These are phyloP conservation scores for Drosophila limbata DNA, from an alignment of 2,888 invertebrate genomes.

Conservation along the genomic window DNA sequence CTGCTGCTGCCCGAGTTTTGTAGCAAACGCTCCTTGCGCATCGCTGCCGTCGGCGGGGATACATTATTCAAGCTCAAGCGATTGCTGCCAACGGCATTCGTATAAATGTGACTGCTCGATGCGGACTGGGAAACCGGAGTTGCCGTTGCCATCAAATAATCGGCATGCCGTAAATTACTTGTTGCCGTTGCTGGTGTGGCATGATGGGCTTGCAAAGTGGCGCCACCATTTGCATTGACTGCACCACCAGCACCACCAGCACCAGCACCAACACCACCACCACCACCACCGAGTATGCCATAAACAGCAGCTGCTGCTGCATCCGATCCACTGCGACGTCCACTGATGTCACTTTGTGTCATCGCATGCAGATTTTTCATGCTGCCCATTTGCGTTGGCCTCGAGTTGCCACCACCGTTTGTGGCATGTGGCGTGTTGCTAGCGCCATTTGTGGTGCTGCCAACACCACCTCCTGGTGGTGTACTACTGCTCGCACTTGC, in stretches of 20 bases:
- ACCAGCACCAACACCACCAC: too few species aligned
- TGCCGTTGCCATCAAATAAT: conserved; percentile 82
- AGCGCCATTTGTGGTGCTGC: conserved; percentile 50
- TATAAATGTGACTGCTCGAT: conserved; percentile 72
- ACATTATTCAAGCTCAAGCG: conserved; percentile 81
- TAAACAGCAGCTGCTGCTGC: conserved; percentile 60
- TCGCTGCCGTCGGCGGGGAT: conserved; percentile 82
- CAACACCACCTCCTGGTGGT: conserved; percentile 49
- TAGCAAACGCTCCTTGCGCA: conserved; percentile 80
- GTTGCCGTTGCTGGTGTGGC: conserved; percentile 80
- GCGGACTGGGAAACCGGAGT: conserved; percentile 78
- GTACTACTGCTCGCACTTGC: conserved; percentile 66
- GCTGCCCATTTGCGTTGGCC: conserved; percentile 78
- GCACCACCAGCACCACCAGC: conserved; percentile 46
- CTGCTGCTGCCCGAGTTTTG: conserved; percentile 57
- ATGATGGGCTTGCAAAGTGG: conserved; percentile 81
- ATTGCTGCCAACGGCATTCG: conserved; percentile 69
- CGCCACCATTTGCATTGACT: conserved; percentile 44
- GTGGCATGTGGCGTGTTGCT: conserved; percentile 58
- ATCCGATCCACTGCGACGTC: conserved; percentile 69
- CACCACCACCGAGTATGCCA: conserved; percentile 66
- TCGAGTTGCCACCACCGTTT: conserved; percentile 53
- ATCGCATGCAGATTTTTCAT: conserved; percentile 83
- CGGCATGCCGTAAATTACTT: conserved; percentile 77
- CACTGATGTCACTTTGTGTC: conserved; percentile 84